Evolutionary conservation across 2,888 invertebrate genomes (phyloP).

Genomic region (Epiblema foenella): DNA sequence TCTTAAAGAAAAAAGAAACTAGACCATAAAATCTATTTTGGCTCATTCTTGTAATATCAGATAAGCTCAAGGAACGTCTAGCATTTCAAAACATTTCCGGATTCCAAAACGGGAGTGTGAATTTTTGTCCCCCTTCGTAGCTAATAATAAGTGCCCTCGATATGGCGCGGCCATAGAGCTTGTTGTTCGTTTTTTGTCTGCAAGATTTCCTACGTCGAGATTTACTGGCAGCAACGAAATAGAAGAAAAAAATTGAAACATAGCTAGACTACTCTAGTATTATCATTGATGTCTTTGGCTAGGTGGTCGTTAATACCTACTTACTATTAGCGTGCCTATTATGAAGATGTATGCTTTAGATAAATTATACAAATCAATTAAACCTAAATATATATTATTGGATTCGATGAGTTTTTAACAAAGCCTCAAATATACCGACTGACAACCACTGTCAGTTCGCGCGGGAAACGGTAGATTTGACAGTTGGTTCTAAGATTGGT

Average conservation of each 20-base stretch:
- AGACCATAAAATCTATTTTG: constrained; percentile 12
- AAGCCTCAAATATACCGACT: too few relatives aligned
- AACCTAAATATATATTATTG: too few relatives aligned
- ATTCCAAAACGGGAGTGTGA: constrained; percentile 49
- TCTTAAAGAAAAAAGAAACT: not conserved
- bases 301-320: too few relatives aligned
- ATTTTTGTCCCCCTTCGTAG: constrained; percentile 50
- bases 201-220: constrained; percentile 38
- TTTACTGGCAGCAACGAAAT: constrained; percentile 43
- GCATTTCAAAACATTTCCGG: constrained; percentile 46
- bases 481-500: too few relatives aligned
- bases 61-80: constrained; percentile 3
- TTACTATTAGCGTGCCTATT: too few relatives aligned
- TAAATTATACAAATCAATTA: too few relatives aligned
- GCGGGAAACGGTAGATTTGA: too few relatives aligned
- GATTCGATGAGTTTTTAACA: too few relatives aligned
- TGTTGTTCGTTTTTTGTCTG: constrained; percentile 42
- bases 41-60: not conserved
- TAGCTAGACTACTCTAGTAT: too few relatives aligned
- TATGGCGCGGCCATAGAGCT: constrained; percentile 31
- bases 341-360: too few relatives aligned
- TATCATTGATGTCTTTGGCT: too few relatives aligned
- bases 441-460: too few relatives aligned
- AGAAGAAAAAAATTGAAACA: not conserved
- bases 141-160: constrained; percentile 48